A percentile compares a stretch with the other conserved stretches of the same genome.
Evolutionary conservation across 1,140 invertebrate species (phyloP).

Genomic region (Manduca sexta): DNA sequence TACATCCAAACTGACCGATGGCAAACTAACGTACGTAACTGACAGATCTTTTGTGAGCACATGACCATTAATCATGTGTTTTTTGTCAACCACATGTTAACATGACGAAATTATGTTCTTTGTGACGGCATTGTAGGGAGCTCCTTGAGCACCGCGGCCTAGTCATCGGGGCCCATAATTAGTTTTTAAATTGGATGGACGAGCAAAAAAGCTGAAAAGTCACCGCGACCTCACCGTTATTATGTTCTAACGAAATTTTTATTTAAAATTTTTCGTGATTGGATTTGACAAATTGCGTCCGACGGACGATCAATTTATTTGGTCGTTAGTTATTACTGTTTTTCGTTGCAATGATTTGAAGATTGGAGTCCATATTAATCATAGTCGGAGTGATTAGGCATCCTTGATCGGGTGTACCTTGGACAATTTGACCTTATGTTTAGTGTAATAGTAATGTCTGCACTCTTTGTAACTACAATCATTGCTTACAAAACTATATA

Average conservation of each 20-base stretch:
- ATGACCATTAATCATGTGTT: conserved; percentile 58
- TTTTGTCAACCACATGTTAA: conserved; percentile 61
- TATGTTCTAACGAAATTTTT: conserved; percentile 46
- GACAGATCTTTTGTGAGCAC: conserved; percentile 44
- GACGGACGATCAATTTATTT: conserved; percentile 34
- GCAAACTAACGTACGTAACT: conserved; percentile 30
- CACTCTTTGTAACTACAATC: too few species aligned
- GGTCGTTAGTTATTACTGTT: conserved; percentile 29
- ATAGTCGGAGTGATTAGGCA: conserved; percentile 7
- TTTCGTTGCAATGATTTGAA: conserved; percentile 17
- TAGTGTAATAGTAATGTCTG: too few species aligned
- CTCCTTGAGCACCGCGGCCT: conserved; percentile 45
- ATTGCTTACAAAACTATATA: too few species aligned
- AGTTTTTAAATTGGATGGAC: conserved; percentile 63
- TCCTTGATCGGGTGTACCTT: conserved; percentile 3
- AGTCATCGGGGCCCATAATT: conserved; percentile 57
- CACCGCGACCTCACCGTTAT: conserved; percentile 40
- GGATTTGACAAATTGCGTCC: conserved; percentile 59
- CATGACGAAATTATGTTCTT: conserved; percentile 66
- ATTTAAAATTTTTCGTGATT: conserved; percentile 46
- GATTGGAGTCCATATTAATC: conserved; percentile 18
- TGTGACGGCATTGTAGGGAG: conserved; percentile 48
- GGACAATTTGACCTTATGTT: background rate
- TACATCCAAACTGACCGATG: too few species aligned
- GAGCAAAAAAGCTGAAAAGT: conserved; percentile 46